Conservation (phyloP, 1,140 invertebrate species). For the Scaptomyza hsui region DNA sequence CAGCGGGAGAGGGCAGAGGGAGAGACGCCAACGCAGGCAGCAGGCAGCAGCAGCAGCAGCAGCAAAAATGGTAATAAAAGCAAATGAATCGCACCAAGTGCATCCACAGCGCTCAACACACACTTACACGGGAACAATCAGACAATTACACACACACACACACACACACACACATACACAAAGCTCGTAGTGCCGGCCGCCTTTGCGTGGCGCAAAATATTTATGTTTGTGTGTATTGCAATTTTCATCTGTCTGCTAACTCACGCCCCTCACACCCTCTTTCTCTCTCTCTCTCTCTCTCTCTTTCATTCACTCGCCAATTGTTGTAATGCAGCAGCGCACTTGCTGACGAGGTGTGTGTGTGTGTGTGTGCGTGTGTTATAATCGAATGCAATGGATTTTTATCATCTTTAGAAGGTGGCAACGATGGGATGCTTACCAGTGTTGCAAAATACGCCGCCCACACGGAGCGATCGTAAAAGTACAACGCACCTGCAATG, state of each 20-base stretch:
- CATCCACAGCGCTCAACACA: constrained; percentile 51
- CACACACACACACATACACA: constrained; percentile 14
- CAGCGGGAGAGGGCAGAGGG: background rate
- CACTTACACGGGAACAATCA: constrained; percentile 25
- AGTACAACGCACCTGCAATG: constrained; percentile 59
- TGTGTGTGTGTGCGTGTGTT: constrained; percentile 39
- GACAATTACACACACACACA: constrained; percentile 31
- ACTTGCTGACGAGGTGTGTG: constrained; percentile 37
- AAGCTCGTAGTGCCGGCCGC: constrained; percentile 63
- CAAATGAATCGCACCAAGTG: constrained; percentile 82
- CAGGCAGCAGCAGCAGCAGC: no score
- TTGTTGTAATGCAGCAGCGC: constrained; percentile 55
- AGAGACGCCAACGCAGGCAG: constrained; percentile 47
- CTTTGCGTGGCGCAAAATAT: constrained; percentile 65
- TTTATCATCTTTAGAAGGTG: constrained; percentile 43
- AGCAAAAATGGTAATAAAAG: constrained; percentile 77
- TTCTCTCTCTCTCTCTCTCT: constrained; percentile 17
- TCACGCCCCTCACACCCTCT: constrained; percentile 37
- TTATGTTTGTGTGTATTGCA: constrained; percentile 74
- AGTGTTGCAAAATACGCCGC: constrained; percentile 54
- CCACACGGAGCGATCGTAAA: constrained; percentile 38
- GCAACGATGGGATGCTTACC: constrained; percentile 56
- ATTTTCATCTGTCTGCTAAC: constrained; percentile 59
- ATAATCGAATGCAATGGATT: constrained; percentile 53
- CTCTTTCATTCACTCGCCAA: constrained; percentile 23